Percentiles rank a stretch among this genome's conserved stretches.
phyloP scores from a whole-genome alignment of 1,140 invertebrate genomes.

The Mya arenaria region DNA sequence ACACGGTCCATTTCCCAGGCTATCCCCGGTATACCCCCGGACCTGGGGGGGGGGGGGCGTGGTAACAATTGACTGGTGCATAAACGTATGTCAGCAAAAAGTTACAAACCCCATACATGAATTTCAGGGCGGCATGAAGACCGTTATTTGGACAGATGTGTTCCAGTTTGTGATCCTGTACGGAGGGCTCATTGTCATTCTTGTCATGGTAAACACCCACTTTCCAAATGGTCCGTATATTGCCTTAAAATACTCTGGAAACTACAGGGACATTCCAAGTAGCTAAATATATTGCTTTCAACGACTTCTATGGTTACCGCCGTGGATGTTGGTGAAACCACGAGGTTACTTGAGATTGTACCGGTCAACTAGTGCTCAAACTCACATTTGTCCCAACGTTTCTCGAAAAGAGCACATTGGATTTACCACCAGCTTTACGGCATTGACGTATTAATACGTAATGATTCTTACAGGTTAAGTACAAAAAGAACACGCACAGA shows the following conservation, averaged over 20 bases:
- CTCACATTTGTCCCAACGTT: not conserved
- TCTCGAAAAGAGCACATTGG: too few species aligned
- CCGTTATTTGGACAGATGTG: slow-evolving; percentile 92
- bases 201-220: not conserved
- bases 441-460: not conserved
- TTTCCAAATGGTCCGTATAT: not conserved
- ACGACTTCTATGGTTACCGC: not conserved
- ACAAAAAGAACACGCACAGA: not conserved
- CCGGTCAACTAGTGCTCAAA: not conserved
- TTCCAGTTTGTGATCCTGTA: slow-evolving; percentile 84
- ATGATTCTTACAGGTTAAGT: not conserved
- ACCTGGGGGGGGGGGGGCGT: not conserved
- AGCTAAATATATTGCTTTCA: not conserved
- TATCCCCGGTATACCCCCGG: not conserved
- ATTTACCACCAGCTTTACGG: not conserved
- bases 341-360: not conserved
- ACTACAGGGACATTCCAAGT: not conserved
- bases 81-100: too few species aligned
- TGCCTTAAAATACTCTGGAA: not conserved
- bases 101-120: not conserved
- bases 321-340: not conserved
- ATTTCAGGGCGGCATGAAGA: slow-evolving; percentile 94
- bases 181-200: slow-evolving; percentile 18
- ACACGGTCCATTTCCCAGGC: not conserved
- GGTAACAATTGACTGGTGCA: not conserved